Evolutionary conservation across 2,888 invertebrate genomes (phyloP).

Genomic region (Ormyrus thymus): DNA sequence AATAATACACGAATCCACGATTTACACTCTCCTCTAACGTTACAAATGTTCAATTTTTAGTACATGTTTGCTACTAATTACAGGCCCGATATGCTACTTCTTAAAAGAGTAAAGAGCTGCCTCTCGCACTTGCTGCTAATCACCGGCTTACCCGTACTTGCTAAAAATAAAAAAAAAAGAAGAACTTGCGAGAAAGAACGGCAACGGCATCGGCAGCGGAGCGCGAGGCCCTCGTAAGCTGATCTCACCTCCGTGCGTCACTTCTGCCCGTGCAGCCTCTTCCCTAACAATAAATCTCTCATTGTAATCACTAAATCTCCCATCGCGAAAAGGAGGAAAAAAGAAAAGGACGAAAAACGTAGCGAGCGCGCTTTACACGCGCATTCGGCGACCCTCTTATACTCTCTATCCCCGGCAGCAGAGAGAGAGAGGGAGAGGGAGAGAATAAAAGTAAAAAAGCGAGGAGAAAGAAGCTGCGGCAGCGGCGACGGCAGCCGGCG

Average conservation of each 20-base stretch:
- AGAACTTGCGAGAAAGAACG: neutral
- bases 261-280: conserved; percentile 34
- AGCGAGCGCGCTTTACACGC: conserved; percentile 23
- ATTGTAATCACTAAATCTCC: conserved; percentile 56
- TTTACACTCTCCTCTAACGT: too few species aligned
- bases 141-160: neutral
- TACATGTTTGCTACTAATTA: too few species aligned
- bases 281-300: conserved; percentile 55
- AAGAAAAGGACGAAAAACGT: conserved; percentile 20
- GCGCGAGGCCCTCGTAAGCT: conserved; percentile 39
- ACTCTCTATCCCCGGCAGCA: neutral
- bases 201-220: conserved; percentile 4
- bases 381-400: conserved; percentile 6
- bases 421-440: neutral
- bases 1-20: too few species aligned
- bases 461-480: neutral
- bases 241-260: conserved; percentile 54
- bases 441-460: neutral
- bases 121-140: too few species aligned
- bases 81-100: too few species aligned
- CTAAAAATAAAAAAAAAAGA: conserved; percentile 22
- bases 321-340: conserved; percentile 41
- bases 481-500: conserved; percentile 31
- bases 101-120: too few species aligned
- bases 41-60: too few species aligned